These are phyloP conservation scores for Gyrodactylus salaris DNA, from an alignment of 1,140 invertebrate genomes.

Conservation along the genomic window DNA sequence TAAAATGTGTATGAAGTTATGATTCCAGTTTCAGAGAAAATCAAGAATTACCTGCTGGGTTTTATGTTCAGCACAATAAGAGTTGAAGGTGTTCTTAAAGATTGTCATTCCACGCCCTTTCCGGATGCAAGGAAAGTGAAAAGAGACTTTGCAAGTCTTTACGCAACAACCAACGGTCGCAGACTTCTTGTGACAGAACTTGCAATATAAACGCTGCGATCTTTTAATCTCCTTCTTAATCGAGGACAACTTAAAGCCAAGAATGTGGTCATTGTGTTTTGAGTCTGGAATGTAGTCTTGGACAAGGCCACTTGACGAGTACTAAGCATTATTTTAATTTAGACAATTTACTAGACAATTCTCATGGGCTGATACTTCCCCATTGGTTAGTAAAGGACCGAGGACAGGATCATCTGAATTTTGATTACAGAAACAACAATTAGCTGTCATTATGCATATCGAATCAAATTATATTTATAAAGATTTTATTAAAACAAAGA, in stretches of 20 bases:
- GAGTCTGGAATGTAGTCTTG: not conserved
- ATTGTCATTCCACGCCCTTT: not conserved
- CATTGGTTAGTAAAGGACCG: not conserved
- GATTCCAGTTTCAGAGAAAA: no score
- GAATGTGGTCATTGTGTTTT: not conserved
- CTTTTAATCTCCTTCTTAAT: not conserved
- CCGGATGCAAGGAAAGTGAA: not conserved
- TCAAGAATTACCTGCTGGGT: not conserved
- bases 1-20: no score
- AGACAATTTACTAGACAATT: no score
- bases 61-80: not conserved
- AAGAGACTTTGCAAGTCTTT: not conserved
- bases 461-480: no score
- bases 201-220: not conserved
- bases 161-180: not conserved
- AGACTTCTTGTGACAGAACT: not conserved
- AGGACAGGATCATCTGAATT: not conserved
- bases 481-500: no score
- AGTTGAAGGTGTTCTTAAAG: not conserved
- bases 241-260: not conserved
- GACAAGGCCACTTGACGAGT: not conserved
- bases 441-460: no score
- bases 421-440: not conserved
- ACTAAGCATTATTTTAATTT: no score
- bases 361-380: not conserved